Base-by-base conservation (phyloP, 1,140 invertebrate species). In the Laodelphax striatellus region DNA sequence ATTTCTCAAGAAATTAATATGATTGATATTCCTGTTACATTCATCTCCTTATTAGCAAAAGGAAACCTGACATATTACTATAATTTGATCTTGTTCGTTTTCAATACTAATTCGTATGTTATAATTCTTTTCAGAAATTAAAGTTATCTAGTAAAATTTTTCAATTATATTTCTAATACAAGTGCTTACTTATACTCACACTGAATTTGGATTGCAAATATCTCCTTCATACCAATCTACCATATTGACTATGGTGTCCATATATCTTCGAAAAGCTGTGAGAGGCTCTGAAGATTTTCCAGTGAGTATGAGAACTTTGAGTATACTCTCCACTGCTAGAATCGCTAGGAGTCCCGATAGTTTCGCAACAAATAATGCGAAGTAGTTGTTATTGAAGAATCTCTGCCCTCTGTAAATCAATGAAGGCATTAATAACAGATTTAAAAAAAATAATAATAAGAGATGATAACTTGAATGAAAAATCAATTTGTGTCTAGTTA, bases 231-330 rank as follows among this genome's bases (percentile, higher is more conserved):
- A 89, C 91, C 91, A 94, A 2, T 80, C 68, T 2, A 80, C 70
- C 16, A 85, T 82, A 65, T 92, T 87, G 3, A 83, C 72, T 43
- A 87, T 72, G 0, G 87, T 90, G 1, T 80, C 79, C 1, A 87
- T 68, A 68, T 94, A 94, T 64, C 92, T 77, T 60, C 78, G 81
- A 70, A 90, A 91, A 0, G 90, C 84, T 0, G 78, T 79, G 19
- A 76, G 76, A 0, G 77, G 71, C 5, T 78, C 80, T 28, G 76
- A 78, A 1, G 85, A 88, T 60, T 82, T 80, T 0, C 78, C 74
- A 0, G 87, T 85, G 21, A 82, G 80, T 5, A 83, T 76, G 0
- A 90, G 68, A 0, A 88, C 74, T 8, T 76, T 73, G 0, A 88
- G 65, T 43, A 85, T 82, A 3, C 81, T 77, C 0, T 82, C 80